Evolutionary conservation across 2,797 vertebrate species (phyloP), one percentile per base, ranked within the genome.

Genomic region (Thunnus albacares): DNA sequence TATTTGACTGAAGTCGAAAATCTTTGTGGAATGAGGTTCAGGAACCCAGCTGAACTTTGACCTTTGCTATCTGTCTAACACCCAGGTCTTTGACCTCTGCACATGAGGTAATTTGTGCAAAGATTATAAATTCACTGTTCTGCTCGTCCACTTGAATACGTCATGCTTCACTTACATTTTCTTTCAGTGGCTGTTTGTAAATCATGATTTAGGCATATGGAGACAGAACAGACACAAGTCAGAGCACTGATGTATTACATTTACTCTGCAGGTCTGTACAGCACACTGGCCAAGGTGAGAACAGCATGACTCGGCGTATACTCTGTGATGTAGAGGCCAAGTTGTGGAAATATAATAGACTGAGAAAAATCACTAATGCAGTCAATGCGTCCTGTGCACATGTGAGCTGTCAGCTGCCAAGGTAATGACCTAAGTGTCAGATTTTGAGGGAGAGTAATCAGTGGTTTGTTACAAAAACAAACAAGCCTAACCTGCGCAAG

Each of bases 351-450:
- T 33, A 55, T 12, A 17, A 51, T 51, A 51, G 15, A 47, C 18
- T 51, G 47, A 51, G 17, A 18, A 9, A 51, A 20, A 51, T 18
- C 18, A 30, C 20, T 20, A 9, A 38, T 61, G 30, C 11, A 17
- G 7, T 22, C 17, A 8, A 10, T 47, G 10, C 3, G 53, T 41
- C 47, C 30, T 43, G 8, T 30, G 47, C n/a, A 8, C 18, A 2
- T 38, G 5, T 45, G 35, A 18, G 24, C 64, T 47, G 1, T 20
- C 12, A 51, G 3, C 61, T 47, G 13, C 3, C 22, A 60, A 55
- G 88, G 77, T 77, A 80, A 89, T 82, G 87, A 86, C 89, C 86
- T 84, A 24, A 0, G 52, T 74, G 88, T 90, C 80, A 74, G 11
- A 53, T 81, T 78, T 68, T 65, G 53, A 82, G 38, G 38, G 30